phyloP scores from a whole-genome alignment of 2,113 vertebrate genomes.

The Cyprinodon brontotheroides region DNA sequence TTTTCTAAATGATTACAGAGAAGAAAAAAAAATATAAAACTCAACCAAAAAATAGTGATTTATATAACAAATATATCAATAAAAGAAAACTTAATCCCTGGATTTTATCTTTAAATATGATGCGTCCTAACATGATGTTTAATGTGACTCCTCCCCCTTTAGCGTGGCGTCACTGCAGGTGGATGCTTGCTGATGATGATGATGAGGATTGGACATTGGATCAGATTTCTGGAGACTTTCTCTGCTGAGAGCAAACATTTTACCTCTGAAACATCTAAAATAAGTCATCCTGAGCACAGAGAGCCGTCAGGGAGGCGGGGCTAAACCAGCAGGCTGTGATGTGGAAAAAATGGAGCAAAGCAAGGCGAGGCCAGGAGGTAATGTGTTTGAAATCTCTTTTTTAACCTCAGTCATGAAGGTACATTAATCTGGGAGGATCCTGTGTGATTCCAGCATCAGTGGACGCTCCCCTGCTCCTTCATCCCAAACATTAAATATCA shows the following conservation, averaged over 20 bases:
- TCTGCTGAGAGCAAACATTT: constrained; percentile 7
- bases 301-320: constrained; percentile 14
- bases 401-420: constrained; percentile 81
- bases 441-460: constrained; percentile 53
- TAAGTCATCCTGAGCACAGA: constrained; percentile 18
- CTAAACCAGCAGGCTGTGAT: constrained; percentile 40
- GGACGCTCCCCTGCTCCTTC: constrained; percentile 72
- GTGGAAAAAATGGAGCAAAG: constrained; percentile 70
- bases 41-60: neutral
- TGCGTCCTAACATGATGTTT: neutral
- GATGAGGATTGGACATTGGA: neutral
- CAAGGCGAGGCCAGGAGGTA: constrained; percentile 66
- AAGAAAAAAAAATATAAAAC: neutral
- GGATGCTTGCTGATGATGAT: neutral
- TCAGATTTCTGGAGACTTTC: constrained; percentile 8
- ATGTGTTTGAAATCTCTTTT: constrained; percentile 76
- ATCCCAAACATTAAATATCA: constrained; percentile 96
- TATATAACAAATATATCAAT: neutral
- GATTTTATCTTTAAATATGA: neutral
- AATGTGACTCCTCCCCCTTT: neutral
- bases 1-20: neutral
- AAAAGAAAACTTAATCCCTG: neutral
- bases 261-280: constrained; percentile 21
- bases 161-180: neutral
- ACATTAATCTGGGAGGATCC: constrained; percentile 89